Conservation (phyloP, 1,140 invertebrate species). For the Dreissena polymorpha region DNA sequence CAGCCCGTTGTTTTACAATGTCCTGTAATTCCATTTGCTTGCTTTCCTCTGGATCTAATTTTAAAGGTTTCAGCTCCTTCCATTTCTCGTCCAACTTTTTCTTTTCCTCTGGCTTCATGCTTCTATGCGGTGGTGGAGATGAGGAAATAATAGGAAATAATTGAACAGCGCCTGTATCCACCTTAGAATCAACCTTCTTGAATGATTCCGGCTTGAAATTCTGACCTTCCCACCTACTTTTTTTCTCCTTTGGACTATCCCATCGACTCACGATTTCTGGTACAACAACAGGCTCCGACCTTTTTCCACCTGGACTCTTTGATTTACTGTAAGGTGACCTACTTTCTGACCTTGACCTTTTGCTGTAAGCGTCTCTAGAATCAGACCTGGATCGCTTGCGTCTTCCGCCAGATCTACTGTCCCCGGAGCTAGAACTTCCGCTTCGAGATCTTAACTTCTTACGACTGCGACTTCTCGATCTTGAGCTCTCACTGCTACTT, state of each 20-base stretch:
- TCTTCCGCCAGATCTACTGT: neutral
- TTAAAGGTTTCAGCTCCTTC: slow-evolving; percentile 28
- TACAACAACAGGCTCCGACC: neutral
- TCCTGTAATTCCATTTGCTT: neutral
- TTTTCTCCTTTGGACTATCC: slow-evolving; percentile 40
- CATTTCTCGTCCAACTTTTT: slow-evolving; percentile 29
- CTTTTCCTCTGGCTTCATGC: slow-evolving; percentile 46
- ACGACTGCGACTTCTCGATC: neutral
- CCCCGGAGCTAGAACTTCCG: slow-evolving; percentile 25
- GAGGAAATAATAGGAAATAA: neutral
- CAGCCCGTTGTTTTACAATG: slow-evolving; percentile 6
- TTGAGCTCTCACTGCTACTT: slow-evolving; percentile 8
- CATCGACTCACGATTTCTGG: slow-evolving; percentile 34
- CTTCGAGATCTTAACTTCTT: neutral
- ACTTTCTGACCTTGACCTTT: slow-evolving; percentile 13
- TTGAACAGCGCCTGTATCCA: too few relatives aligned
- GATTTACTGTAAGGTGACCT: neutral
- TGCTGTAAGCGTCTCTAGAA: neutral
- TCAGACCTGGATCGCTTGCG: slow-evolving; percentile 23
- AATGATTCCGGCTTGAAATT: neutral
- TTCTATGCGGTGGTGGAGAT: slow-evolving; percentile 42
- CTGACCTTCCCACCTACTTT: slow-evolving; percentile 19
- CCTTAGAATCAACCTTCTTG: too few relatives aligned
- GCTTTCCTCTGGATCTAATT: neutral
- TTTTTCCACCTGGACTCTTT: neutral